These are phyloP conservation scores for Pelmatolapia mariae DNA, from an alignment of 2,113 vertebrate species.

Conservation along the genomic window DNA sequence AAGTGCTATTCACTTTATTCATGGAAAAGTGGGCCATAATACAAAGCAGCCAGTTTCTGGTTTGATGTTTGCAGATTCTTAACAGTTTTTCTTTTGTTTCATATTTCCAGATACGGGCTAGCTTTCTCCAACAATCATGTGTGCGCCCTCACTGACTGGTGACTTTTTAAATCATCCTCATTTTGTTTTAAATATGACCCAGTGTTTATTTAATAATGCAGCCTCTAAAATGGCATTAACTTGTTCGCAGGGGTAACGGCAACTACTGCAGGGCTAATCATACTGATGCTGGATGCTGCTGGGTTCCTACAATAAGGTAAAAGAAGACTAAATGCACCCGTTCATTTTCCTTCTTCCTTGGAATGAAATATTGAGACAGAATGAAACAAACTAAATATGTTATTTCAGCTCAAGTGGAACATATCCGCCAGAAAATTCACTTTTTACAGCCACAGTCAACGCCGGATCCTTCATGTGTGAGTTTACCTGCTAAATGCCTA, in stretches of 20 bases:
- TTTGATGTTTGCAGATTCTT: neutral
- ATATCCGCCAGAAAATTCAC: constrained; percentile 62
- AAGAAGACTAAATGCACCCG: neutral
- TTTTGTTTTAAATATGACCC: neutral
- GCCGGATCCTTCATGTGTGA: constrained; percentile 70
- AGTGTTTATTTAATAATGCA: neutral
- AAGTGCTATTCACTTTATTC: too few species aligned
- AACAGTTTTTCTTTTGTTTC: neutral
- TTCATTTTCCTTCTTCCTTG: neutral
- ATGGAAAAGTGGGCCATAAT: too few species aligned
- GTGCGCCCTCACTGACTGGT: constrained; percentile 74
- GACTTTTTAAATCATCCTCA: constrained; percentile 10
- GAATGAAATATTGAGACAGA: neutral
- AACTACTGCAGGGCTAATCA: constrained; percentile 55
- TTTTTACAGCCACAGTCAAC: constrained; percentile 72
- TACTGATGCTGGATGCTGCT: constrained; percentile 53
- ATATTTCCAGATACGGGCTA: constrained; percentile 67
- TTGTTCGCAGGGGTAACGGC: constrained; percentile 46
- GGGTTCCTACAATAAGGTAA: constrained; percentile 72
- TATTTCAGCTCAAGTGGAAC: constrained; percentile 66
- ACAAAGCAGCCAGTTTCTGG: neutral
- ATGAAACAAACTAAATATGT: neutral
- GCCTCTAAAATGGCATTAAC: neutral
- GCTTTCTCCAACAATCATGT: constrained; percentile 63
- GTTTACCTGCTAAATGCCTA: constrained; percentile 7